These are phyloP conservation scores for Zaprionus inermis DNA, from an alignment of 1,140 invertebrate genomes.

Conservation along the genomic window DNA sequence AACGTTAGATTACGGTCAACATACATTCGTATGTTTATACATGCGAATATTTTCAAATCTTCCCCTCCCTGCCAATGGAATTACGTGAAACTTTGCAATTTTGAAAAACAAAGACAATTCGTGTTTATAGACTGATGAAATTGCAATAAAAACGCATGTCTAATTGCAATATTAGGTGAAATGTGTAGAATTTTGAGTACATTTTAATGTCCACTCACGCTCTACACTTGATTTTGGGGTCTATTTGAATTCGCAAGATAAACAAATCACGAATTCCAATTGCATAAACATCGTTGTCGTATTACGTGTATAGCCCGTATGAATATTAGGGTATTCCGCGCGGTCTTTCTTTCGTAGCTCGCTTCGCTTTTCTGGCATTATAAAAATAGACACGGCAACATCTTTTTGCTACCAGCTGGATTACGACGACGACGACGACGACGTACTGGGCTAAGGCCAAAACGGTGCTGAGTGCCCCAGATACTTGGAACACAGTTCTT, in stretches of 20 bases:
- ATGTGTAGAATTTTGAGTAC: not conserved
- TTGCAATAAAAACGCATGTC: constrained; percentile 2
- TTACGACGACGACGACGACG: constrained; percentile 24
- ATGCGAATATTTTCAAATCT: not conserved
- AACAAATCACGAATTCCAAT: constrained; percentile 1
- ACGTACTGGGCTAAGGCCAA: constrained; percentile 38
- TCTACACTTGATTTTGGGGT: not conserved
- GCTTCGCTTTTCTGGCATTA: constrained; percentile 7
- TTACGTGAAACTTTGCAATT: not conserved
- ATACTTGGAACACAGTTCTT: constrained; percentile 35
- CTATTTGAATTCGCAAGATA: not conserved
- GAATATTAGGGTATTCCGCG: constrained; percentile 24
- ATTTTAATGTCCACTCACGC: not conserved
- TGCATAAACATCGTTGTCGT: constrained; percentile 1
- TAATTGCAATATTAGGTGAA: not conserved
- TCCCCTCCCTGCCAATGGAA: not conserved
- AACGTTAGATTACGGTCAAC: not conserved
- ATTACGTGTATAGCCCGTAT: constrained; percentile 8
- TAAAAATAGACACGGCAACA: constrained; percentile 38
- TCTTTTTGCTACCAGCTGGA: constrained; percentile 34
- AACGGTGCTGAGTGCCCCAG: constrained; percentile 37
- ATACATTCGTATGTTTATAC: not conserved
- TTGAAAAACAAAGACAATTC: not conserved
- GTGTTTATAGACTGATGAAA: not conserved
- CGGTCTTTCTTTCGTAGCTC: not conserved